phyloP scores from a whole-genome alignment of 2,113 vertebrate genomes.

The Siniperca chuatsi region DNA sequence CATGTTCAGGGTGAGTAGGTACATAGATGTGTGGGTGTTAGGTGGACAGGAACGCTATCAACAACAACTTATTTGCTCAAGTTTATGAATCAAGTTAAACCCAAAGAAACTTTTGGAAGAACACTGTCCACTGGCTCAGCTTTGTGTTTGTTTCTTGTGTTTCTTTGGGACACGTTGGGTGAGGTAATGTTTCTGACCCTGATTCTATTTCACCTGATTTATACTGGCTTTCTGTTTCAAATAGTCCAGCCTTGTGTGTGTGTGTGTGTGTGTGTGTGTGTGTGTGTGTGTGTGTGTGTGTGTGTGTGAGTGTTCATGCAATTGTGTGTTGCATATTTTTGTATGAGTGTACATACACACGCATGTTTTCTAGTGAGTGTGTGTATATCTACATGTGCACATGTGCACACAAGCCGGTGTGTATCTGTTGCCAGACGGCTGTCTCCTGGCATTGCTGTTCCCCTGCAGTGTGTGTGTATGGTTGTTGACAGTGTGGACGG shows the following conservation, averaged over 20 bases:
- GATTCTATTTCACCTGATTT: conserved; percentile 53
- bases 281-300: neutral
- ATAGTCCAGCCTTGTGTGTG: conserved; percentile 13
- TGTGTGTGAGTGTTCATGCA: neutral
- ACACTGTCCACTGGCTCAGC: neutral
- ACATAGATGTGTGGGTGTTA: neutral
- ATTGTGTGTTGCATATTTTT: conserved; percentile 21
- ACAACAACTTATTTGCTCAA: neutral
- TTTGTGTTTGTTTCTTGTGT: conserved; percentile 18
- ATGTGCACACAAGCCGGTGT: conserved; percentile 63
- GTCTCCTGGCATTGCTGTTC: conserved; percentile 86
- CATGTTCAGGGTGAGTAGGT: neutral
- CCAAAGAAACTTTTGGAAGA: neutral
- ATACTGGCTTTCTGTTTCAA: conserved; percentile 41
- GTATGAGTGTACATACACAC: neutral
- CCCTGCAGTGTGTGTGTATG: conserved; percentile 83
- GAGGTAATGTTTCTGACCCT: conserved; percentile 37
- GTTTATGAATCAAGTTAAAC: neutral
- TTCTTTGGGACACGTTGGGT: conserved; percentile 29
- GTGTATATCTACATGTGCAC: conserved; percentile 54
- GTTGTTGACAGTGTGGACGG: conserved; percentile 86
- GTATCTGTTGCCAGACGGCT: conserved; percentile 84
- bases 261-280: neutral
- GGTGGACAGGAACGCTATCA: neutral
- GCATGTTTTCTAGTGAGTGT: conserved; percentile 28